Conservation (phyloP, 1,140 invertebrate species). For the Lepidostoma basale region DNA sequence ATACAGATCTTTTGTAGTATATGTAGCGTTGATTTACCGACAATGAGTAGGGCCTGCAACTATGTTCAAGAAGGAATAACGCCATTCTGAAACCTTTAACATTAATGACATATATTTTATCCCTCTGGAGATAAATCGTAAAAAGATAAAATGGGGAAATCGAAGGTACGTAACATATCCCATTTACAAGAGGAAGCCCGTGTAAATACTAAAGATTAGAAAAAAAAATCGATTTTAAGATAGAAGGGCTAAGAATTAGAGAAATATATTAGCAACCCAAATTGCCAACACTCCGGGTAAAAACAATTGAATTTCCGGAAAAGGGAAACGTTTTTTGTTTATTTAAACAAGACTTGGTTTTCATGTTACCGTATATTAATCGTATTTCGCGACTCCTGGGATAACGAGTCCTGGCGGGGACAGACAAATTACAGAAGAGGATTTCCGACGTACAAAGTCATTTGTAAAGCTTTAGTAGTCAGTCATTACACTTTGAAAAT, state of each 20-base stretch:
- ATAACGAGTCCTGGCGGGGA: slow-evolving; percentile 21
- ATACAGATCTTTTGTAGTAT: slow-evolving; percentile 4
- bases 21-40: too few species aligned
- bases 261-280: slow-evolving; percentile 9
- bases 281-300: not conserved
- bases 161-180: too few species aligned
- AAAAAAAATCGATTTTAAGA: too few species aligned
- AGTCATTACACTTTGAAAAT: slow-evolving; percentile 16
- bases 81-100: too few species aligned
- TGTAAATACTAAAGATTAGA: too few species aligned
- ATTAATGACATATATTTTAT: too few species aligned
- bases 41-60: too few species aligned
- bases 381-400: slow-evolving; percentile 10
- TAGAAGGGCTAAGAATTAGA: too few species aligned
- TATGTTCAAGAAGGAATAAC: too few species aligned
- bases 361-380: slow-evolving; percentile 13
- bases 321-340: slow-evolving; percentile 18
- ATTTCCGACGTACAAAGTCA: slow-evolving; percentile 19
- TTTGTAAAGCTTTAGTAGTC: slow-evolving; percentile 23
- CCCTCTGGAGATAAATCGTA: too few species aligned
- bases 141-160: too few species aligned
- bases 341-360: slow-evolving; percentile 15
- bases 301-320: slow-evolving; percentile 4
- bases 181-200: too few species aligned
- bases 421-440: slow-evolving; percentile 22